Evolutionary conservation across 2,113 vertebrate species (phyloP), one percentile per base, ranked within the genome.

Genomic region (Tragelaphus strepsiceros): DNA sequence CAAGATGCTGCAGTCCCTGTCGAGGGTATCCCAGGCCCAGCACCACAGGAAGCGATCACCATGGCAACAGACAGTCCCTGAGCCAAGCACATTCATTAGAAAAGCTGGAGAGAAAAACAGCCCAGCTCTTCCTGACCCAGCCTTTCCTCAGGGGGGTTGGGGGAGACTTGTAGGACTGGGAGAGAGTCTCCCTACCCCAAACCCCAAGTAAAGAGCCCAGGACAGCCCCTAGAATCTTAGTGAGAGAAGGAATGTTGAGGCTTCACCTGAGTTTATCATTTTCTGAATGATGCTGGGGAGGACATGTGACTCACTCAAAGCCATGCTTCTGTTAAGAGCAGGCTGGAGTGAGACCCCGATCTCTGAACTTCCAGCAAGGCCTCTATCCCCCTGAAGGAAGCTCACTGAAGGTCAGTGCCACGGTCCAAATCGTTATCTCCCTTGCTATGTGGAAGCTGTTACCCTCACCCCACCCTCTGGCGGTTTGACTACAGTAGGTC

Each of bases 1-100:
- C 30, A 81, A 28, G 51, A 51, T 3, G 21, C 77, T 53, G 30
- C 43, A 21, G 80, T 58, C 64, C 61, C 77, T 64, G 92, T 59
- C 15, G 24, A 11, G 4, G 81, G 67, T 91, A 64, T 88, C 85
- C 71, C n/a, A 77, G 93, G 86, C 91, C 77, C 46, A 85, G 86
- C 53, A 32, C 59, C 87, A 86, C 77, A 88, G 78, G 89, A 85
- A 91, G 49, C 32, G 53, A 87, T 98, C 61, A 43, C 93, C 91
- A 97, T 94, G 89, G 95, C 91, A 97, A 96, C 96, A 92, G 86
- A 96, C 58, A 53, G 91, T 89, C 61, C 56, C 59, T 28, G 61
- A 0, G 46, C 93, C 93, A 93, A 96, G 87, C 5, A 2, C 58
- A 71, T 89, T 96, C 91, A 83, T 71, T 82, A 39, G 78, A 94